Conservation (phyloP, 1,140 invertebrate species). For the Heliconius eleuchia region DNA sequence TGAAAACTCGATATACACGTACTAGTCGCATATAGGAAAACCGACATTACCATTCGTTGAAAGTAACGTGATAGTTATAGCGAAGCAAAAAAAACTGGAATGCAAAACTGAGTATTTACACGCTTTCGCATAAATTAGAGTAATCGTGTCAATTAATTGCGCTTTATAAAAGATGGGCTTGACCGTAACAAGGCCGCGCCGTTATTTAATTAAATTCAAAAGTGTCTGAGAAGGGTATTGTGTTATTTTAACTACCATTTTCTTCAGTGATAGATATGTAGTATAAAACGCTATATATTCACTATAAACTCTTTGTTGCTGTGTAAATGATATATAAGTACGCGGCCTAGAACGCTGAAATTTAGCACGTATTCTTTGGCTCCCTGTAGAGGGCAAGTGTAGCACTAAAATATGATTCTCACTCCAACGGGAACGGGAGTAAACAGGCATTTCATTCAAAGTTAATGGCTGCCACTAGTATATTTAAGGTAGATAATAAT, state of each 20-base stretch:
- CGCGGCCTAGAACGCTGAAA: no score
- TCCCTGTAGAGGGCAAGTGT: no score
- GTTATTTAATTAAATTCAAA: slow-evolving; percentile 20
- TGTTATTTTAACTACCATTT: background rate
- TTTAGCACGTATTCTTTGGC: no score
- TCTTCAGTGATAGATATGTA: background rate
- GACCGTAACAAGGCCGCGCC: slow-evolving; percentile 25
- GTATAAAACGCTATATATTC: no score
- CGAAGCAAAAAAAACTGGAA: slow-evolving; percentile 39
- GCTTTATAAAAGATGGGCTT: slow-evolving; percentile 27
- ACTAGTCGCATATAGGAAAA: slow-evolving; percentile 2
- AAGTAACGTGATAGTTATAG: slow-evolving; percentile 27
- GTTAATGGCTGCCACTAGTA: no score
- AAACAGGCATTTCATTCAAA: no score
- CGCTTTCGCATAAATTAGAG: slow-evolving; percentile 47
- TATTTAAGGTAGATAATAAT: no score
- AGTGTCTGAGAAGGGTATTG: background rate
- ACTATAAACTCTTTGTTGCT: no score
- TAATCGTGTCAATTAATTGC: slow-evolving; percentile 43
- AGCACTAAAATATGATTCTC: no score
- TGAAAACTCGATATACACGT: slow-evolving; percentile 2
- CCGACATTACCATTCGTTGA: slow-evolving; percentile 23
- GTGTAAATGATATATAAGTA: no score
- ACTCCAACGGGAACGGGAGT: no score
- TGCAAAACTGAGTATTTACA: slow-evolving; percentile 41